Percentiles rank a stretch among this genome's conserved stretches.
phyloP scores from a whole-genome alignment of 2,113 vertebrate genomes.

The Semnornis frantzii region DNA sequence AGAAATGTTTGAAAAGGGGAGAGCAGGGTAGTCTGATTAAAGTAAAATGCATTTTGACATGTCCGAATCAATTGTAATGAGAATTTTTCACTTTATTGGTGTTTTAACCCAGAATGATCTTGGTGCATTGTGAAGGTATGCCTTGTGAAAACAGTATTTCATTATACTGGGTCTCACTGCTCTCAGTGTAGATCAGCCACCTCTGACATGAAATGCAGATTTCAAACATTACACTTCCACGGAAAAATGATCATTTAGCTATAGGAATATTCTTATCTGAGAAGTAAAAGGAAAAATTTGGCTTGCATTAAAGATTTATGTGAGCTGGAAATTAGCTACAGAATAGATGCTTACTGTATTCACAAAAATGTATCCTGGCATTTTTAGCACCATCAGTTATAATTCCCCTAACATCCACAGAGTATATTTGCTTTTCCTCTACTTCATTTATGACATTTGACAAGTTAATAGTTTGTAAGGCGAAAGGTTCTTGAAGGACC shows the following conservation, averaged over 20 bases:
- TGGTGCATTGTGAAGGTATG: not conserved
- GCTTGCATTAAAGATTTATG: not conserved
- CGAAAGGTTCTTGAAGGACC: not conserved
- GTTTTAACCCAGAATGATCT: constrained; percentile 45
- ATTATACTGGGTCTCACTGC: not conserved
- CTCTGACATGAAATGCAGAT: constrained; percentile 44
- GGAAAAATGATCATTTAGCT: not conserved
- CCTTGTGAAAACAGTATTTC: constrained; percentile 16
- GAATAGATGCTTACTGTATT: not conserved
- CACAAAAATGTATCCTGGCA: not conserved
- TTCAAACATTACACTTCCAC: not conserved
- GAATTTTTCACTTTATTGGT: constrained; percentile 25
- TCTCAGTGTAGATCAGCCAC: constrained; percentile 24
- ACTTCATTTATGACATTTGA: not conserved
- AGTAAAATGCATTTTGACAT: constrained; percentile 56
- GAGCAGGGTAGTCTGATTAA: constrained; percentile 46
- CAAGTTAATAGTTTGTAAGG: not conserved
- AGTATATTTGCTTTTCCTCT: not conserved
- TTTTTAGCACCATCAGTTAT: not conserved
- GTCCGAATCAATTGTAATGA: constrained; percentile 45
- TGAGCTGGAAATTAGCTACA: not conserved
- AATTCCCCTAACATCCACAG: not conserved
- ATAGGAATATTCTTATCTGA: not conserved
- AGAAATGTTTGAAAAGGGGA: constrained; percentile 52
- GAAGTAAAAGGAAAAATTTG: constrained; percentile 12